Base-by-base conservation (phyloP, 2,113 vertebrate genomes). In the Solenodon paradoxus region DNA sequence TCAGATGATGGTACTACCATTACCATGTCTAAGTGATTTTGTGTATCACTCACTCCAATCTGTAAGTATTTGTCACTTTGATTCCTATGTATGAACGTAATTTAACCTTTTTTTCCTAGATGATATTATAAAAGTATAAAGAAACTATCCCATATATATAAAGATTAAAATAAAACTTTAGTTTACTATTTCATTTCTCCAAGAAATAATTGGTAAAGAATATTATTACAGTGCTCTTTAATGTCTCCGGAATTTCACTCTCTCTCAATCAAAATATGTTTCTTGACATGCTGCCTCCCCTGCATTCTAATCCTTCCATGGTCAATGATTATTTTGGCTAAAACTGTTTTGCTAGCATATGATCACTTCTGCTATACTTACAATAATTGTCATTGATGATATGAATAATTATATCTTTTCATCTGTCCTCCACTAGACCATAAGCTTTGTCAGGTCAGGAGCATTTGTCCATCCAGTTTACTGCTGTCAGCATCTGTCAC, bases 181-280 rank as follows among this genome's bases (percentile, higher is more conserved):
- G 9, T 64, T 90, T 88, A 90, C 5, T 1, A 0, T 82, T 83
- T 69, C 26, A 81, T 53, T 83, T 63, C 13, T 20, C 10, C 20
- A 93, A 82, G 61, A 63, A 17, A 24, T 40, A 90, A 94, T 40
- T 74, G 68, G 64, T 42, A 47, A 0, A 85, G 35, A 38, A 59
- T 5, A 79, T 5, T 24, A 86, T 64, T 75, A 94, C 13, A 53
- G 1, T 88, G 12, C 59, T 79, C 20, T 22, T 74, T 79, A 82
- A 45, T 88, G 32, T n/a, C 8, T 53, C 38, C 68, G 80, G 49
- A 87, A 82, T 94, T 92, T 92, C 47, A 72, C 79, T 92, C 66
- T 85, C 9, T 79, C 45, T 74, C 82, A 4, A 53, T 28, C 16
- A 85, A 92, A 80, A 78, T 68, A 80, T 63, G 4, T 61, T 74